These are phyloP conservation scores for Oreochromis grahami DNA, from an alignment of 2,797 vertebrate genomes.

Conservation along the genomic window DNA sequence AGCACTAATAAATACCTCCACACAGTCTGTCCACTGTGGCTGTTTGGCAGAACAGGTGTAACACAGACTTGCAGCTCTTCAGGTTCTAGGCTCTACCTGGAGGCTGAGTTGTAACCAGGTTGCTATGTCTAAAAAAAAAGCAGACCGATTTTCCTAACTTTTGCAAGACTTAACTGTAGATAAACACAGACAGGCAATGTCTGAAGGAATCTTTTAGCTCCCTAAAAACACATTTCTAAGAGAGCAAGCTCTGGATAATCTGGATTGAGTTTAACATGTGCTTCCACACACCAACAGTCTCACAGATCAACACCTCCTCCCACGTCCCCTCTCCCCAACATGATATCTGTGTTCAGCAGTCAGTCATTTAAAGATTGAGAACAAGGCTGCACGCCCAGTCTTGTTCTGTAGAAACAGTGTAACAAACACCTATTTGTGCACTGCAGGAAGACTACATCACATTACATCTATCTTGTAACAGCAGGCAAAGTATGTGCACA, in stretches of 20 bases:
- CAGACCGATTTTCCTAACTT: too few species aligned
- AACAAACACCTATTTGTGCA: neutral
- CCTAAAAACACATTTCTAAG: neutral
- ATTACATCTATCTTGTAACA: neutral
- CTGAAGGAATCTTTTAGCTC: neutral
- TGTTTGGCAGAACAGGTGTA: neutral
- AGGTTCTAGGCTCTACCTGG: neutral
- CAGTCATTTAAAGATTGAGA: neutral
- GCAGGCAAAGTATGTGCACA: neutral
- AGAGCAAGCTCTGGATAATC: neutral
- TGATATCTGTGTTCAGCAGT: neutral
- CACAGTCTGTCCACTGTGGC: neutral
- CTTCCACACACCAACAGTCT: neutral
- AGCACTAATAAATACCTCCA: neutral
- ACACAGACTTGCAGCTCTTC: neutral
- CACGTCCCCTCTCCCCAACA: neutral
- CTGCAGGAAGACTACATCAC: fast-evolving
- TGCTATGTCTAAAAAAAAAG: neutral
- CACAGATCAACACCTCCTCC: neutral
- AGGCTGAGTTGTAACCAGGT: neutral
- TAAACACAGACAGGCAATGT: neutral
- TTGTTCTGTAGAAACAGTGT: neutral
- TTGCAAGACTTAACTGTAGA: neutral
- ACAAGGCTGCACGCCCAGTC: fast-evolving
- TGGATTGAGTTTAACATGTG: neutral